Percentiles rank a stretch among this genome's conserved stretches.
phyloP scores from a whole-genome alignment of 2,113 vertebrate genomes.

The Gymnocephalus cernua region DNA sequence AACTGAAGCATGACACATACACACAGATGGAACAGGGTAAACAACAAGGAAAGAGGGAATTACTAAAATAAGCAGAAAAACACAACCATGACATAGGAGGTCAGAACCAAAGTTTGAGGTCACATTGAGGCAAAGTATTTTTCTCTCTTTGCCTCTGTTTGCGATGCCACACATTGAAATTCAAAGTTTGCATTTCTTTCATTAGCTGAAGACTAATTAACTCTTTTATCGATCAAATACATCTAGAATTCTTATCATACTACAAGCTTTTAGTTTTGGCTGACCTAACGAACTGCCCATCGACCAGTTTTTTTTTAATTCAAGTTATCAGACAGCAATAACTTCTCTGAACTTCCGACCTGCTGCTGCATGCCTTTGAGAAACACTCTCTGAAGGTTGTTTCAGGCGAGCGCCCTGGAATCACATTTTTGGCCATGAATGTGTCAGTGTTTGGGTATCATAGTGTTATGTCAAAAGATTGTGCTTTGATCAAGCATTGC shows the following conservation, averaged over 20 bases:
- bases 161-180: constrained; percentile 23
- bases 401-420: neutral
- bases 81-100: neutral
- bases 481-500: neutral
- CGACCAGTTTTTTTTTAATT: neutral
- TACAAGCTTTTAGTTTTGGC: constrained; percentile 8
- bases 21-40: too few species aligned
- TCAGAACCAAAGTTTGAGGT: neutral
- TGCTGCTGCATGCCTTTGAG: neutral
- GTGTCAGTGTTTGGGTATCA: neutral
- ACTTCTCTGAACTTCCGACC: neutral
- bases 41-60: too few species aligned
- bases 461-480: neutral
- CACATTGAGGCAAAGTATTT: neutral
- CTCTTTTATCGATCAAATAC: constrained; percentile 47
- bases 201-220: constrained; percentile 38
- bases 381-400: neutral
- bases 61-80: too few species aligned
- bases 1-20: too few species aligned
- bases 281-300: constrained; percentile 34
- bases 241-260: constrained; percentile 44
- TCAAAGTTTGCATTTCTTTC: constrained; percentile 24
- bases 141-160: neutral
- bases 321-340: constrained; percentile 5
- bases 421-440: neutral